phyloP scores from a whole-genome alignment of 1,140 invertebrate genomes.

The Idris sp. region DNA sequence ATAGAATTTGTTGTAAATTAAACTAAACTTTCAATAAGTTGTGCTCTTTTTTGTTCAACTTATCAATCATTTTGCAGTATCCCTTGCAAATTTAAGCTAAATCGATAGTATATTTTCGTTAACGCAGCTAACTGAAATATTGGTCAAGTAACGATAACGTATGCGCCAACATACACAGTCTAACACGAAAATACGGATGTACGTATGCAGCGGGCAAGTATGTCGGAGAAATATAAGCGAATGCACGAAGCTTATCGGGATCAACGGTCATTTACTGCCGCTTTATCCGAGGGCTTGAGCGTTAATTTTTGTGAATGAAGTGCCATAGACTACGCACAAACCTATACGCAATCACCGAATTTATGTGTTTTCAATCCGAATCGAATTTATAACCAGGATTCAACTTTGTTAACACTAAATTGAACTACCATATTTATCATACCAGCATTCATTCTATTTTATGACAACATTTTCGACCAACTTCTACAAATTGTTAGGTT shows the following conservation, averaged over 20 bases:
- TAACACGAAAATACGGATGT: slow-evolving; percentile 54
- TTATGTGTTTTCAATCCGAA: slow-evolving; percentile 67
- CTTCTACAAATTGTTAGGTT: slow-evolving; percentile 19
- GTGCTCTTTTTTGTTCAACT: too few species aligned
- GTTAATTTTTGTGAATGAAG: slow-evolving; percentile 73
- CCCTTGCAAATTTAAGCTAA: slow-evolving; percentile 37
- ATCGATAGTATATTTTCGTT: slow-evolving; percentile 62
- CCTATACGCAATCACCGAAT: slow-evolving; percentile 66
- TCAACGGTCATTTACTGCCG: slow-evolving; percentile 72
- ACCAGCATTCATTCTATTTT: slow-evolving; percentile 39
- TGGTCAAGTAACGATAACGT: slow-evolving; percentile 70
- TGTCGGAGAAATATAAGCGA: slow-evolving; percentile 62
- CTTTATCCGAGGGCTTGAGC: slow-evolving; percentile 70
- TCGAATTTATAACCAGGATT: slow-evolving; percentile 63
- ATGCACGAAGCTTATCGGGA: slow-evolving; percentile 70
- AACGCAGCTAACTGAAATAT: slow-evolving; percentile 73
- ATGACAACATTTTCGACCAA: neutral
- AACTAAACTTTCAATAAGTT: too few species aligned
- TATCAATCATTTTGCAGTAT: slow-evolving; percentile 48
- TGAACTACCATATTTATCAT: slow-evolving; percentile 36
- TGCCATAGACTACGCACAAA: slow-evolving; percentile 53
- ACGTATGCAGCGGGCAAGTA: slow-evolving; percentile 45
- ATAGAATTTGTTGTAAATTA: too few species aligned
- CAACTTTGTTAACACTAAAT: slow-evolving; percentile 41
- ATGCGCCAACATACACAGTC: slow-evolving; percentile 55